A percentile compares a stretch with the other conserved stretches of the same genome.
Conservation (phyloP, 2,888 invertebrate genomes). For the Orchestes rusci region DNA sequence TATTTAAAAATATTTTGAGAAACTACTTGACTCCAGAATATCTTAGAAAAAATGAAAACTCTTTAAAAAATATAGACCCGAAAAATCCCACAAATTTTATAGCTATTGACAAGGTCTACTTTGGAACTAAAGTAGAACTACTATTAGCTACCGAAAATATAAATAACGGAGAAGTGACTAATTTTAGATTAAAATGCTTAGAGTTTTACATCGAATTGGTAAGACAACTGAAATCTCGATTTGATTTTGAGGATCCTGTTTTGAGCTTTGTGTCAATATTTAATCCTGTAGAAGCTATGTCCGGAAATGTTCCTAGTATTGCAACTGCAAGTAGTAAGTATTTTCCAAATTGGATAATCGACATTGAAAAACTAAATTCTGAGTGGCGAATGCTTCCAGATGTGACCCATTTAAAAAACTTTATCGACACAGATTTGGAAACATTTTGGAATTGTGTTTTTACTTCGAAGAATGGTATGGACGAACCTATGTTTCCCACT, state of each 20-base stretch:
- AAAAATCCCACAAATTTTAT: slow-evolving; percentile 4
- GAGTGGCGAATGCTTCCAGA: too few relatives aligned
- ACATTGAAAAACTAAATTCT: too few relatives aligned
- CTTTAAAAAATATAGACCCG: slow-evolving; percentile 8
- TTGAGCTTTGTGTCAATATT: slow-evolving; percentile 6
- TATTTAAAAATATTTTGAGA: slow-evolving; percentile 9
- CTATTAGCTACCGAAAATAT: slow-evolving; percentile 7
- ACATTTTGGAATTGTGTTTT: too few relatives aligned
- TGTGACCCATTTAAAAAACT: too few relatives aligned
- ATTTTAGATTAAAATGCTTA: too few relatives aligned
- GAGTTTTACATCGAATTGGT: slow-evolving; percentile 11
- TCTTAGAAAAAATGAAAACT: slow-evolving; percentile 7
- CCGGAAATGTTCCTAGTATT: slow-evolving; percentile 3
- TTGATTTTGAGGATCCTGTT: slow-evolving; percentile 7
- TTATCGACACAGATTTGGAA: too few relatives aligned
- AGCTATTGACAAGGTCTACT: slow-evolving; percentile 8
- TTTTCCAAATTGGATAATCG: too few relatives aligned
- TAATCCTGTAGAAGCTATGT: slow-evolving; percentile 1
- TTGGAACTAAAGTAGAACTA: slow-evolving; percentile 9
- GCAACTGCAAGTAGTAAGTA: too few relatives aligned
- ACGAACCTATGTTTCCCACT: too few relatives aligned
- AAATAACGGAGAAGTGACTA: slow-evolving; percentile 3
- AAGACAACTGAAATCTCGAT: slow-evolving; percentile 7
- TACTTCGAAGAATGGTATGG: too few relatives aligned
- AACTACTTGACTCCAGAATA: slow-evolving; percentile 2